phyloP scores from a whole-genome alignment of 2,888 invertebrate species.

The Himalopsyche tibetana region DNA sequence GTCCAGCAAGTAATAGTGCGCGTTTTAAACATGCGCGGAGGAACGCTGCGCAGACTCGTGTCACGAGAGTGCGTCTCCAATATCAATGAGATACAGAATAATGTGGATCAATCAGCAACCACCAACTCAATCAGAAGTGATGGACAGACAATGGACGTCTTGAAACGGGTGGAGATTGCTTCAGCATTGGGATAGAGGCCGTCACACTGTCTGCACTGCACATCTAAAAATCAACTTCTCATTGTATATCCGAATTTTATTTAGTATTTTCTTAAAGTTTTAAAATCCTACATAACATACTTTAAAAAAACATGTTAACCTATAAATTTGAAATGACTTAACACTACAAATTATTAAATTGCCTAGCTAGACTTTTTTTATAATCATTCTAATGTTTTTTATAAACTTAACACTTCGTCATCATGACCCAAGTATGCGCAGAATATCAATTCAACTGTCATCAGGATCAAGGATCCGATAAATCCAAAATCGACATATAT shows the following conservation, averaged over 20 bases:
- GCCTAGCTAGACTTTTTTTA: not conserved
- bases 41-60: constrained; percentile 31
- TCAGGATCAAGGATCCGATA: constrained; percentile 62
- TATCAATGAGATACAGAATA: constrained; percentile 31
- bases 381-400: not conserved
- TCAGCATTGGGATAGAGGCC: not conserved
- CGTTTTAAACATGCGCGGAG: constrained; percentile 28
- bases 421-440: not conserved
- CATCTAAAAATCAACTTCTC: no score
- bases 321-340: not conserved
- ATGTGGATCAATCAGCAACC: constrained; percentile 37
- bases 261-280: no score
- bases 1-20: constrained; percentile 32
- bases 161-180: not conserved
- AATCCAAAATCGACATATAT: constrained; percentile 50
- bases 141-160: constrained; percentile 39
- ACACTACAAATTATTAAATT: not conserved
- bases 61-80: constrained; percentile 40
- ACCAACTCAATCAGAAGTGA: constrained; percentile 32
- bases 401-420: constrained; percentile 19
- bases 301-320: no score
- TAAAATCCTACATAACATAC: no score
- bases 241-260: no score
- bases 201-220: not conserved
- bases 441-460: not conserved